Conservation (phyloP, 2,888 invertebrate species). For the Temnothorax ravouxi region DNA sequence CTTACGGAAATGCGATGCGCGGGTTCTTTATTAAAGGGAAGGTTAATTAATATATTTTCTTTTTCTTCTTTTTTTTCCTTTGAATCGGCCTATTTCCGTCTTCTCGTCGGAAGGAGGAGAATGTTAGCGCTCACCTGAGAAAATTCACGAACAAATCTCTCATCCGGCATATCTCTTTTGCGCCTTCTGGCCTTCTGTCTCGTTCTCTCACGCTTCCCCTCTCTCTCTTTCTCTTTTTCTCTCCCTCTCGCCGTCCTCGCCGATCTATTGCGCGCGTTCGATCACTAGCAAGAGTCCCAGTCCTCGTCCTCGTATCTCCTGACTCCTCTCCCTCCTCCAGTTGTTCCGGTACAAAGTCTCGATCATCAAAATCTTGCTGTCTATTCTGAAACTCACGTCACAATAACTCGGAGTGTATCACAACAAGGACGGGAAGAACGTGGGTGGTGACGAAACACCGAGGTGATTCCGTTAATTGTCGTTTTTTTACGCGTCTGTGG, state of each 20-base stretch:
- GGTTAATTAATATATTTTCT: background rate
- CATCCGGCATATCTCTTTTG: background rate
- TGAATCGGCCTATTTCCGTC: background rate
- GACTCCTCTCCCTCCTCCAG: background rate
- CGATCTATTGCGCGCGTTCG: slow-evolving; percentile 28
- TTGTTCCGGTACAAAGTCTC: slow-evolving; percentile 39
- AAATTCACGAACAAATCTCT: background rate
- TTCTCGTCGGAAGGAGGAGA: background rate
- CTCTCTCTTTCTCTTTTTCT: background rate
- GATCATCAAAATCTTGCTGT: slow-evolving; percentile 7
- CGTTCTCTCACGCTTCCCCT: background rate
- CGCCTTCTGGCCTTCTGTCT: background rate
- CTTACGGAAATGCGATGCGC: background rate
- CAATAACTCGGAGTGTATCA: background rate
- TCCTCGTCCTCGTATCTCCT: background rate
- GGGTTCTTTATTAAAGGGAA: background rate
- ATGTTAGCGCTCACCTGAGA: background rate
- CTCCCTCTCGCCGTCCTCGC: background rate
- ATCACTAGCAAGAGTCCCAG: background rate
- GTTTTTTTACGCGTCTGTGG: background rate
- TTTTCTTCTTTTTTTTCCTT: too few relatives aligned
- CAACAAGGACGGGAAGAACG: background rate
- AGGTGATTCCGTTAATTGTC: background rate
- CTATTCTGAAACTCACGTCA: background rate
- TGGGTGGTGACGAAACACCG: background rate